Conservation (phyloP, 2,888 invertebrate genomes). For the Hermaeophaga mercurialis region DNA sequence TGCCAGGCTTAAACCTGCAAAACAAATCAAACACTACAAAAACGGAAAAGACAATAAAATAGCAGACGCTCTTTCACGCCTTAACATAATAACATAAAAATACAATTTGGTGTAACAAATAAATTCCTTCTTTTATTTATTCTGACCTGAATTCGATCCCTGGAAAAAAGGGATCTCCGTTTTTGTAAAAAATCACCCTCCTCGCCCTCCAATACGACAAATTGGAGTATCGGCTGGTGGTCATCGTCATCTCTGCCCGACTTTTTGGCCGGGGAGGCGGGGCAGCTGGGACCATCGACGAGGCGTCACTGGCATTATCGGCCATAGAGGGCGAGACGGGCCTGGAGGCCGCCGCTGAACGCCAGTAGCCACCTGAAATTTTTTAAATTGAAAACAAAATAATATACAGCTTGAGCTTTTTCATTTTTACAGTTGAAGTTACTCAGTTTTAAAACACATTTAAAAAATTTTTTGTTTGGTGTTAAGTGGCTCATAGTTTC, state of each 20-base stretch:
- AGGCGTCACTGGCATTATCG: slow-evolving; percentile 67
- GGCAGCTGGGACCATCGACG: slow-evolving; percentile 62
- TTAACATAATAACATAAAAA: too few relatives aligned
- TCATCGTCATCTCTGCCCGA: slow-evolving; percentile 58
- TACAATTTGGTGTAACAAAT: too few relatives aligned
- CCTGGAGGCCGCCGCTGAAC: slow-evolving; percentile 62
- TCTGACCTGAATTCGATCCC: slow-evolving; percentile 73
- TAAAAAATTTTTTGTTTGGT: too few relatives aligned
- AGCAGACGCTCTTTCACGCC: too few relatives aligned
- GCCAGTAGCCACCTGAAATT: slow-evolving; percentile 56
- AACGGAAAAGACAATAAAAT: too few relatives aligned
- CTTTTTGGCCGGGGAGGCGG: slow-evolving; percentile 62
- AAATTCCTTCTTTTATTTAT: too few relatives aligned
- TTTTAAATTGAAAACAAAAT: slow-evolving; percentile 2
- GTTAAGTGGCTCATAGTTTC: too few relatives aligned
- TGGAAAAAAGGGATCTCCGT: slow-evolving; percentile 91
- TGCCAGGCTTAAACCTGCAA: slow-evolving; percentile 79
- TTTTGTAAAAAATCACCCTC: slow-evolving; percentile 87
- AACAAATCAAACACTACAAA: slow-evolving; percentile 3
- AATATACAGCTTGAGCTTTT: too few relatives aligned
- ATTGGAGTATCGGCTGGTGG: slow-evolving; percentile 66
- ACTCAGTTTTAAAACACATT: too few relatives aligned
- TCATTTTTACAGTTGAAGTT: too few relatives aligned
- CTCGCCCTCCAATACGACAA: slow-evolving; percentile 87
- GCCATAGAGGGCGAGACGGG: slow-evolving; percentile 59